These are phyloP conservation scores for Ormyrus thymus DNA, from an alignment of 2,888 invertebrate genomes.

Conservation along the genomic window DNA sequence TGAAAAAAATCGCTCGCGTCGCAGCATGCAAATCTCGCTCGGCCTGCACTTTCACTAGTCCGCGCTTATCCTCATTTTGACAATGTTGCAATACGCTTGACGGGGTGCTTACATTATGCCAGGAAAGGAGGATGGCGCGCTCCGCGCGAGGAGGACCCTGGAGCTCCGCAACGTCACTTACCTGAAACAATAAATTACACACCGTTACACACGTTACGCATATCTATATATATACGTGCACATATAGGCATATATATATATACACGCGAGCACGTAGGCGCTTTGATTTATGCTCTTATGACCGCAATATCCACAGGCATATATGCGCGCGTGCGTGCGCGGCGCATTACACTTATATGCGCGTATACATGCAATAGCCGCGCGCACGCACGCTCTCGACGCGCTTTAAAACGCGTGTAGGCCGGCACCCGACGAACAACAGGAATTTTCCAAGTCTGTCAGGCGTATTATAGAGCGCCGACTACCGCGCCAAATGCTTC, in stretches of 20 bases:
- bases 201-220: constrained; percentile 65
- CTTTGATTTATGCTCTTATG: constrained; percentile 68
- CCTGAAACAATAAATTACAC: constrained; percentile 75
- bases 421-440: constrained; percentile 54
- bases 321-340: constrained; percentile 16
- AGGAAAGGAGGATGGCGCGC: constrained; percentile 68
- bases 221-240: constrained; percentile 14
- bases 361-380: background rate
- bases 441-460: constrained; percentile 61
- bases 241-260: constrained; percentile 53
- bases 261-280: constrained; percentile 64
- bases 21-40: background rate
- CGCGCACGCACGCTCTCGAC: constrained; percentile 31
- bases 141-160: constrained; percentile 58
- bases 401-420: constrained; percentile 52
- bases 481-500: constrained; percentile 3
- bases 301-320: constrained; percentile 62
- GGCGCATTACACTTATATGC: background rate
- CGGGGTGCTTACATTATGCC: constrained; percentile 70
- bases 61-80: constrained; percentile 59
- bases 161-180: constrained; percentile 73
- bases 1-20: background rate
- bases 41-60: background rate
- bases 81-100: constrained; percentile 62
- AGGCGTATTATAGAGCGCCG: constrained; percentile 23